Evolutionary conservation across 2,113 vertebrate genomes (phyloP).

Genomic region (Anoplopoma fimbria): DNA sequence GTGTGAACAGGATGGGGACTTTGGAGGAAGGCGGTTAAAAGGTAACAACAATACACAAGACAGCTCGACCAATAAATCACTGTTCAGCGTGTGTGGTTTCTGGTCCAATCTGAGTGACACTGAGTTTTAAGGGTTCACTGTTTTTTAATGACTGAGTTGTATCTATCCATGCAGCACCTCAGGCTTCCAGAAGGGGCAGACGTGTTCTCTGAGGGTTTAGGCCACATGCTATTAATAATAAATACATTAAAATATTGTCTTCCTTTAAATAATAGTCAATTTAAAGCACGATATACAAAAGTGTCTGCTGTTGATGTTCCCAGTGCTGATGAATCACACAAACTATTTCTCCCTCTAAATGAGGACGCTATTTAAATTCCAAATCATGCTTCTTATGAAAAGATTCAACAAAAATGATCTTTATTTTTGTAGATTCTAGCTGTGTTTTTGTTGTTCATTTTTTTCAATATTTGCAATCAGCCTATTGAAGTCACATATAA

Average conservation of each 20-base stretch:
- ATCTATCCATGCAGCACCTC: background rate
- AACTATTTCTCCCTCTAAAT: background rate
- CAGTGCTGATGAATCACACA: background rate
- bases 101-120: background rate
- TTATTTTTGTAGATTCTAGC: background rate
- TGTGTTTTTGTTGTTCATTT: background rate
- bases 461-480: background rate
- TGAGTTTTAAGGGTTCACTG: constrained; percentile 3
- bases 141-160: constrained; percentile 1
- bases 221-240: constrained; percentile 22
- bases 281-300: background rate
- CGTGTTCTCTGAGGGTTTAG: background rate
- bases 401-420: background rate
- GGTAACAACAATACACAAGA: constrained; percentile 54
- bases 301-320: background rate
- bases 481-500: background rate
- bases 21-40: constrained; percentile 54
- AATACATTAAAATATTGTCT: background rate
- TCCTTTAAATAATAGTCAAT: background rate
- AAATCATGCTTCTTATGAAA: background rate
- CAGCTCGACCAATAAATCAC: constrained; percentile 68
- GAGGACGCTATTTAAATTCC: background rate
- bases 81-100: constrained; percentile 14
- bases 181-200: constrained; percentile 4
- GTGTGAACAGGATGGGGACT: constrained; percentile 80